Evolutionary conservation across 2,797 vertebrate genomes (phyloP).

Genomic region (Synaphobranchus kaupii): DNA sequence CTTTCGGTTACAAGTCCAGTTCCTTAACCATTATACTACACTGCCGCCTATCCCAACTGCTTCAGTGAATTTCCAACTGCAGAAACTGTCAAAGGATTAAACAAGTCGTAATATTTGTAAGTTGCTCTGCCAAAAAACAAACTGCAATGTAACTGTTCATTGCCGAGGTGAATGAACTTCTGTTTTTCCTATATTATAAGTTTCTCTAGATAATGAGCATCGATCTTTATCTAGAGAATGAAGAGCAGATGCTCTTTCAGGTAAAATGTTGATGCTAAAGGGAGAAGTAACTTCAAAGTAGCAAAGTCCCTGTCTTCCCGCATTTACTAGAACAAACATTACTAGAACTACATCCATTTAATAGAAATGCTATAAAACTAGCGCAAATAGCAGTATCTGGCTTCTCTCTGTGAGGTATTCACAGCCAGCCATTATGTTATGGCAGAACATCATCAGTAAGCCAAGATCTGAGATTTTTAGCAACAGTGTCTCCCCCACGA

Average conservation of each 20-base stretch:
- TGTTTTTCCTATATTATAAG: neutral
- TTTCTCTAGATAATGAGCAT: neutral
- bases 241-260: too few relatives aligned
- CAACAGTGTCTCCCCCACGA: neutral
- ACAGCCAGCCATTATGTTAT: neutral
- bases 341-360: neutral
- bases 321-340: neutral
- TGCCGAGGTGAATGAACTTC: neutral
- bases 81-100: neutral
- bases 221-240: too few relatives aligned
- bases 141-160: neutral
- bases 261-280: neutral
- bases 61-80: neutral
- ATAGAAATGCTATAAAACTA: neutral
- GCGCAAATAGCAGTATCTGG: neutral
- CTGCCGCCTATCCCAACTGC: neutral
- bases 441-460: neutral
- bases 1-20: too few relatives aligned
- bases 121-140: too few relatives aligned
- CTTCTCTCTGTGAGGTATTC: neutral
- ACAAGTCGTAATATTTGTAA: too few relatives aligned
- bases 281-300: neutral
- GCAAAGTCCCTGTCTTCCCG: neutral
- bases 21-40: too few relatives aligned
- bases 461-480: neutral